Evolutionary conservation across 2,888 invertebrate genomes (phyloP).

Genomic region (Tenthredo mesomela): DNA sequence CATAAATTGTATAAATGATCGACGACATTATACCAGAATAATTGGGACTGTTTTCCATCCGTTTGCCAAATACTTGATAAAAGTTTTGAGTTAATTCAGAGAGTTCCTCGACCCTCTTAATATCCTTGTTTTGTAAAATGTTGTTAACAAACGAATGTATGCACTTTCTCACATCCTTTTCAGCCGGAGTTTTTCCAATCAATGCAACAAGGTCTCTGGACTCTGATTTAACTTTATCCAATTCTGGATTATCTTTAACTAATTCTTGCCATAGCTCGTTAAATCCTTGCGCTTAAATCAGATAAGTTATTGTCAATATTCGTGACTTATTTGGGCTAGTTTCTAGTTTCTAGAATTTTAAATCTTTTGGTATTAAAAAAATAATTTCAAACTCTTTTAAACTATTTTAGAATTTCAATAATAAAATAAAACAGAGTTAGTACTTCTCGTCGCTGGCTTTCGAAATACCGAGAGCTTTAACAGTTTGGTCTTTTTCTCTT

Average conservation of each 20-base stretch:
- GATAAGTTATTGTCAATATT: neutral
- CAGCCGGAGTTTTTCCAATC: constrained; percentile 73
- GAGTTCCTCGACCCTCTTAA: constrained; percentile 88
- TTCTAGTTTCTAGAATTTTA: neutral
- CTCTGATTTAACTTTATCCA: constrained; percentile 78
- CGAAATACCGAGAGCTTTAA: constrained; percentile 88
- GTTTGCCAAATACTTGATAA: constrained; percentile 89
- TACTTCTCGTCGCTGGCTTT: constrained; percentile 85
- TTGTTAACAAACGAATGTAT: constrained; percentile 85
- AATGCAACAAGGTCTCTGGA: constrained; percentile 70
- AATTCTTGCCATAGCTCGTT: constrained; percentile 76
- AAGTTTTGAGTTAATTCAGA: constrained; percentile 95
- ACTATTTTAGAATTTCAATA: neutral
- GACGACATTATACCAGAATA: constrained; percentile 78
- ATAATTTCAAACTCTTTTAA: neutral
- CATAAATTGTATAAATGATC: neutral
- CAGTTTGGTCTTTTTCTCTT: constrained; percentile 88
- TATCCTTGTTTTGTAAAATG: constrained; percentile 82
- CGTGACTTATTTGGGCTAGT: neutral
- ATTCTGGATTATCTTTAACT: constrained; percentile 78
- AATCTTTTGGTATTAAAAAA: neutral
- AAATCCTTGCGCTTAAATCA: constrained; percentile 73
- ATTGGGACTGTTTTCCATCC: constrained; percentile 84
- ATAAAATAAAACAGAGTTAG: constrained; percentile 43
- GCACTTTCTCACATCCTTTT: constrained; percentile 85